Evolutionary conservation across 2,797 vertebrate species (phyloP), one percentile per base, ranked within the genome.

Genomic region (Acanthurus leucopareius): DNA sequence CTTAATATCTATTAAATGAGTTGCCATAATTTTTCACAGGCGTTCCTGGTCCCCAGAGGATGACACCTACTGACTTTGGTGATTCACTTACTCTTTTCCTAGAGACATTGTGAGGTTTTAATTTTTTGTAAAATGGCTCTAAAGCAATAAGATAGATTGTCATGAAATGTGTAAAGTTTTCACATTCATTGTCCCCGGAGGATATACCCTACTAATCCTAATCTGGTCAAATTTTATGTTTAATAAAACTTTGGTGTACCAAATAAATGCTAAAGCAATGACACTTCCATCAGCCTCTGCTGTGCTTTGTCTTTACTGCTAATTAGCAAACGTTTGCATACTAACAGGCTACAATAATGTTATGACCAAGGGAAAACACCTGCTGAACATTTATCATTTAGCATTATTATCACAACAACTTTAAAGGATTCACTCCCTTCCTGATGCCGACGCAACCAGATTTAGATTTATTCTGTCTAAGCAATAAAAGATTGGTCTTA

Each of bases 381-480:
- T 40, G 40, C 40, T 40, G 8, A 40, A 40, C 40, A 40, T 40
- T 40, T 40, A 47, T 49, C 45, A 32, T 32, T 65, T 57, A 7
- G 11, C 44, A 15, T 66, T 7, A 35, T 5, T 28, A 42, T n/a
- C 48, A 28, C 8, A 4, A 45, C 17, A 53, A 51, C n/a, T 79
- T 25, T 4, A 11, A 59, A 35, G 40, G 20, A 56, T 47, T 58
- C 42, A n/a, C 22, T 20, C 10, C 22, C 68, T 20, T 32, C 17
- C 22, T 35, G 3, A 58, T 58, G 68, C 54, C 67, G 44, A 69
- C 47, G 22, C 49, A 62, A n/a, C 7, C 20, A 40, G 42, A 11
- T 42, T 9, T 45, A 25, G 28, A 61, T 75, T 77, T 61, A 72
- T 80, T 82, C 73, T 13, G 16, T 32, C 58, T 47, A 6, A n/a